Conservation (phyloP, 2,113 vertebrate genomes). For the Triplophysa dalaica region DNA sequence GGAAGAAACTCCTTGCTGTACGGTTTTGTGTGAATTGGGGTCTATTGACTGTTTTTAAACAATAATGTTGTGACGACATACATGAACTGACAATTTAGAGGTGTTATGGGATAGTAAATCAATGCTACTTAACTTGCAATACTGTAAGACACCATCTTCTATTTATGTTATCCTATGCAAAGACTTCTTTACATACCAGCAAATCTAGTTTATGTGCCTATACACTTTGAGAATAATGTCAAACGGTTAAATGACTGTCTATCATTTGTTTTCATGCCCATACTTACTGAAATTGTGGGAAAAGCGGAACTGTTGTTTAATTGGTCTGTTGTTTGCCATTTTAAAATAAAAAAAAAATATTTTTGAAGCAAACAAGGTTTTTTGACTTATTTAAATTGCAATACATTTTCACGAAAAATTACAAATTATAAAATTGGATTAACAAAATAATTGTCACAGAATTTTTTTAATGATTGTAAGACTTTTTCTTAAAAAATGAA, state of each 20-base stretch:
- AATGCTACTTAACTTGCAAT: slow-evolving; percentile 7
- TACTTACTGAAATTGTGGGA: slow-evolving; percentile 26
- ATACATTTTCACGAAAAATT: no score
- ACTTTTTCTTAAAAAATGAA: no score
- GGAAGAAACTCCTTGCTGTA: background rate
- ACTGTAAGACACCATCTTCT: background rate
- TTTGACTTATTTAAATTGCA: no score
- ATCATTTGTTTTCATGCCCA: slow-evolving; percentile 24
- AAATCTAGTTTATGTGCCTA: slow-evolving; percentile 57
- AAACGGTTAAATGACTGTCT: background rate
- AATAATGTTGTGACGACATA: no score
- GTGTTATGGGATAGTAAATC: background rate
- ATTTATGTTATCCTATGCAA: background rate
- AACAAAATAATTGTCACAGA: no score
- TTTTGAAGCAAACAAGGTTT: slow-evolving; percentile 54
- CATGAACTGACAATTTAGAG: background rate
- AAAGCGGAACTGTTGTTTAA: slow-evolving; percentile 59
- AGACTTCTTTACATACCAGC: background rate
- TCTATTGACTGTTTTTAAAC: no score
- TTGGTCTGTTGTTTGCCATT: slow-evolving; percentile 56
- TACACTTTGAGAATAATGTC: slow-evolving; percentile 20
- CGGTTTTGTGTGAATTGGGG: background rate
- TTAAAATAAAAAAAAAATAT: slow-evolving; percentile 70
- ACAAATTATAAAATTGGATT: no score
- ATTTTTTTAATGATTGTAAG: no score